A percentile compares a stretch with the other conserved stretches of the same genome.
These are phyloP conservation scores for Sisor rabdophorus DNA, from an alignment of 2,113 vertebrate species.

Conservation along the genomic window DNA sequence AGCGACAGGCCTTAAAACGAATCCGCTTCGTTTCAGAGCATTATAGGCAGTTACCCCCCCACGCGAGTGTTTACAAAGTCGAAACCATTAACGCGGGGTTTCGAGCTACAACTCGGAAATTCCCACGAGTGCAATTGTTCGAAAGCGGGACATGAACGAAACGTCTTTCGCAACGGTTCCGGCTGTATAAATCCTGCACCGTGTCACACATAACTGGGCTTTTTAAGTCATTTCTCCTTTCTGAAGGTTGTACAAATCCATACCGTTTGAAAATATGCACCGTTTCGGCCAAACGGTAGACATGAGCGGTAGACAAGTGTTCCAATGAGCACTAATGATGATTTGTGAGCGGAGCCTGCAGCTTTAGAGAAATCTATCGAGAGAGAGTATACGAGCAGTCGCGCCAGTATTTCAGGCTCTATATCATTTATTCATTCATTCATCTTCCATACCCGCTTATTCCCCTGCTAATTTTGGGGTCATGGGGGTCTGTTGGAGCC, in stretches of 20 bases:
- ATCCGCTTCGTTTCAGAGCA: too few relatives aligned
- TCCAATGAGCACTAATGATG: conserved; percentile 15
- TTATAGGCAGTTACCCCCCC: too few relatives aligned
- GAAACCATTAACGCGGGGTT: too few relatives aligned
- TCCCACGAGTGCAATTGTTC: background rate
- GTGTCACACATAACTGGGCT: conserved; percentile 2
- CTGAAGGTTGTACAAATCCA: background rate
- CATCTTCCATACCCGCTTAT: too few relatives aligned
- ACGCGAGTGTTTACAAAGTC: too few relatives aligned
- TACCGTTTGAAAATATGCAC: conserved; percentile 11
- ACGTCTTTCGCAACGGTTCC: background rate
- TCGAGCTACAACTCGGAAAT: too few relatives aligned
- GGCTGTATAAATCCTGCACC: background rate
- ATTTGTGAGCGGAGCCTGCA: conserved; percentile 1
- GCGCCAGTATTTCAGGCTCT: too few relatives aligned
- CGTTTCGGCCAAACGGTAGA: background rate
- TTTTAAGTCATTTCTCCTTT: background rate
- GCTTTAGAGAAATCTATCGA: background rate
- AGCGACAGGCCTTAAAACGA: background rate
- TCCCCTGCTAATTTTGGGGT: too few relatives aligned
- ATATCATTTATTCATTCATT: too few relatives aligned
- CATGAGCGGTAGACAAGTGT: conserved; percentile 2
- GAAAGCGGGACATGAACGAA: background rate
- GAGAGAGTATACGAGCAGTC: background rate
- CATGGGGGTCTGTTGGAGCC: too few relatives aligned